A percentile compares a stretch with the other conserved stretches of the same genome.
phyloP scores from a whole-genome alignment of 2,113 vertebrate genomes.

The Sylvia atricapilla region DNA sequence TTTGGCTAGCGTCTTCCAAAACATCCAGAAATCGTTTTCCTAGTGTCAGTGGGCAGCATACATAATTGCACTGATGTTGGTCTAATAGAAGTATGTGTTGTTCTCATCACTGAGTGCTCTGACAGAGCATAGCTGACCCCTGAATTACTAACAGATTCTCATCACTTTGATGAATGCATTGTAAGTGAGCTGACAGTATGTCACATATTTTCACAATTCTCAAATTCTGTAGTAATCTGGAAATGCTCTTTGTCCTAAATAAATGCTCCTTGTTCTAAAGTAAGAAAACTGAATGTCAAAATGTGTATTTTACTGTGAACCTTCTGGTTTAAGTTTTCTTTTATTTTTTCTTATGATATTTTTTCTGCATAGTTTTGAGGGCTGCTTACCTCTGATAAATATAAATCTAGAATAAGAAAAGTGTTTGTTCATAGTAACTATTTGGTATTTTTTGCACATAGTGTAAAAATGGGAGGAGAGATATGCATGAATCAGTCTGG shows the following conservation, averaged over 20 bases:
- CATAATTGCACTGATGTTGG: background rate
- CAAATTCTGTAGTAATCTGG: background rate
- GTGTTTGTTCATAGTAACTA: background rate
- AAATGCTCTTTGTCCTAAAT: background rate
- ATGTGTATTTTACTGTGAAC: background rate
- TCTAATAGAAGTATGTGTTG: background rate
- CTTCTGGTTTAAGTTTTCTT: background rate
- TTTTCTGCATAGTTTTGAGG: background rate
- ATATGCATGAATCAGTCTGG: background rate
- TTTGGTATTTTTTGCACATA: background rate
- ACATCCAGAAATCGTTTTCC: background rate
- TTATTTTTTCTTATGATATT: background rate
- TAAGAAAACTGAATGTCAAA: background rate
- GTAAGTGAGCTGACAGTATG: background rate
- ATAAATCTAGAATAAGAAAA: background rate
- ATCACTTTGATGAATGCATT: background rate
- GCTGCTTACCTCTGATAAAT: background rate
- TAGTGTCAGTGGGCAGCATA: background rate
- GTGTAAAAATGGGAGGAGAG: background rate
- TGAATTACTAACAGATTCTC: background rate
- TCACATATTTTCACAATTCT: background rate
- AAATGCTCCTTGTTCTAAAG: background rate
- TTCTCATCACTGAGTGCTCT: background rate
- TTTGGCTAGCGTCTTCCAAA: background rate
- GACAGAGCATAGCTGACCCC: background rate